Conservation (phyloP, 2,888 invertebrate species). For the Amiota mariae region DNA sequence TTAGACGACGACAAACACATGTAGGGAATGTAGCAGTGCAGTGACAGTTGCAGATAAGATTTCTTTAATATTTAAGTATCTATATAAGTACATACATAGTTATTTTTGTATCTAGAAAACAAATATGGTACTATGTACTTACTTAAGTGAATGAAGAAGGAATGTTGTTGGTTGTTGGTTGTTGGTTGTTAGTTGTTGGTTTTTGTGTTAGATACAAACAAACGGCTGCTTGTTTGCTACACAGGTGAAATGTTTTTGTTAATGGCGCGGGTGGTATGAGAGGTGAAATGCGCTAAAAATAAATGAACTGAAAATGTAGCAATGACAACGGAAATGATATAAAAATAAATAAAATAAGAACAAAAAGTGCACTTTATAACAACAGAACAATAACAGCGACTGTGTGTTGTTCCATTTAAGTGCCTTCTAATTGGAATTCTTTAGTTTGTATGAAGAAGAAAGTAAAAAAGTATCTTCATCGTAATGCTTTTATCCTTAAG, state of each 20-base stretch:
- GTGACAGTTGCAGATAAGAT: constrained; percentile 19
- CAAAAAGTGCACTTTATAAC: background rate
- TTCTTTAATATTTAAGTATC: constrained; percentile 14
- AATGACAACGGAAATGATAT: constrained; percentile 10
- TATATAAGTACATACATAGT: background rate
- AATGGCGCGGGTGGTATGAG: background rate
- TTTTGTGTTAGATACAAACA: constrained; percentile 10
- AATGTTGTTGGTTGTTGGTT: background rate
- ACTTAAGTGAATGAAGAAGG: background rate
- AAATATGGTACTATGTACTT: background rate
- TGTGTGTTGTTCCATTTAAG: background rate
- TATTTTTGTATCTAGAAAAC: no score
- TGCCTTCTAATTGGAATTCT: constrained; percentile 2
- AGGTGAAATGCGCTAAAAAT: constrained; percentile 22
- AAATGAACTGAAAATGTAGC: constrained; percentile 4
- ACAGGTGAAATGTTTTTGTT: constrained; percentile 14
- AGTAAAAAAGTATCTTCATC: no score
- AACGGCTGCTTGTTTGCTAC: background rate
- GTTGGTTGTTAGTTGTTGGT: background rate
- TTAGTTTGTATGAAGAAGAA: background rate
- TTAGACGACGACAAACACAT: no score
- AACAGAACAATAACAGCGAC: background rate
- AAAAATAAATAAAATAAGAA: background rate
- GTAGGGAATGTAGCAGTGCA: background rate
- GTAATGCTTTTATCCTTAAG: no score